Conservation (phyloP, 1,140 invertebrate species). For the Drosophila auraria region DNA sequence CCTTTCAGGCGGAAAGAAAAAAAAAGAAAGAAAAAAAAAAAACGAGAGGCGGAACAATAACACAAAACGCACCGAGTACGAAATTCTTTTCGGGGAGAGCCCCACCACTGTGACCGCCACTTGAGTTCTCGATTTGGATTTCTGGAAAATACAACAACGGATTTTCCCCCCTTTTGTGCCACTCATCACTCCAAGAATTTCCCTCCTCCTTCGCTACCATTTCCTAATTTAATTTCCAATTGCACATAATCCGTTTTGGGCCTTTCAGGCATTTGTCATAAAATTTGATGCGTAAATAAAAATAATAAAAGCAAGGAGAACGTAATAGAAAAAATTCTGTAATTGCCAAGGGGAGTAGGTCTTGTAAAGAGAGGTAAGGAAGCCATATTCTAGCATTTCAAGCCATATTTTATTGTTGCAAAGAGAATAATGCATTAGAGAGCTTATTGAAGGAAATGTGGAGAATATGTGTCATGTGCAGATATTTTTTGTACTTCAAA, state of each 20-base stretch:
- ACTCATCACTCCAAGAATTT: slow-evolving; percentile 7
- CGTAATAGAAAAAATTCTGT: slow-evolving; percentile 56
- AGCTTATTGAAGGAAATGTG: slow-evolving; percentile 10
- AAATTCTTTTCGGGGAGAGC: slow-evolving; percentile 29
- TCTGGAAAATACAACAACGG: slow-evolving; percentile 29
- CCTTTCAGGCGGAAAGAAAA: slow-evolving; percentile 19
- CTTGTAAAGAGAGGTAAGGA: neutral
- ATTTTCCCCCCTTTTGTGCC: slow-evolving; percentile 16
- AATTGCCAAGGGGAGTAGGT: slow-evolving; percentile 44
- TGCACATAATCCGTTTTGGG: slow-evolving; percentile 78
- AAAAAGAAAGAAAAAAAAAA: slow-evolving; percentile 7
- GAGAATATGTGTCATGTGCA: slow-evolving; percentile 41
- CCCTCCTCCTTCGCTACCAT: slow-evolving; percentile 1
- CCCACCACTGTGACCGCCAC: slow-evolving; percentile 53
- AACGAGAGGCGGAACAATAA: slow-evolving; percentile 29
- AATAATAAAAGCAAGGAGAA: slow-evolving; percentile 32
- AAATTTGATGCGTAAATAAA: slow-evolving; percentile 80
- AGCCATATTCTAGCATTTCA: neutral
- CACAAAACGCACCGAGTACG: slow-evolving; percentile 11
- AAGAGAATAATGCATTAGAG: neutral
- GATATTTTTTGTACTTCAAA: slow-evolving; percentile 10
- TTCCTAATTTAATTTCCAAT: slow-evolving; percentile 81
- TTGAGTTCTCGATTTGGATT: slow-evolving; percentile 43
- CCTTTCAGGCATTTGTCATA: slow-evolving; percentile 71
- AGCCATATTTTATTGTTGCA: slow-evolving; percentile 7